Conservation (phyloP, 2,797 vertebrate species). For the Alca torda region DNA sequence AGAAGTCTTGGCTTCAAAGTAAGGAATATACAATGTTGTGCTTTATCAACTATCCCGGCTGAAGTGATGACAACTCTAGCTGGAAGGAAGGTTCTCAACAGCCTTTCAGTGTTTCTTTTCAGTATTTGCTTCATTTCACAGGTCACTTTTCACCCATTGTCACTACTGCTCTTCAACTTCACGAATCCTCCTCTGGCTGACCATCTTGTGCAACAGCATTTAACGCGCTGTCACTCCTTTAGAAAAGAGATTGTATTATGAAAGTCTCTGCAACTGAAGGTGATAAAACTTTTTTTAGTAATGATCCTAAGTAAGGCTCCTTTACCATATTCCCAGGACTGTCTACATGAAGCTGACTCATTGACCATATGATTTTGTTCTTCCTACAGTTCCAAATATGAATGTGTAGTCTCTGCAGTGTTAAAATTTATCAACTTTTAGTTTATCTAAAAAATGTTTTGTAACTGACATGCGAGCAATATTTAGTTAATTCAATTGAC, state of each 20-base stretch:
- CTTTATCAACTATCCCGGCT: rapidly evolving
- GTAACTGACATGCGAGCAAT: neutral
- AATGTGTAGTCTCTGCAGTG: neutral
- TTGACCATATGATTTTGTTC: neutral
- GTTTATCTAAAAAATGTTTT: neutral
- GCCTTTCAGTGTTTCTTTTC: neutral
- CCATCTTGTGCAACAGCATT: neutral
- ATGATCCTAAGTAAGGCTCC: neutral
- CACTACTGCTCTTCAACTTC: neutral
- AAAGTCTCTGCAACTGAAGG: neutral
- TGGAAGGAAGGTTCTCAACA: neutral
- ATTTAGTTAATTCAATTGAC: neutral
- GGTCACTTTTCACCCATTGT: neutral
- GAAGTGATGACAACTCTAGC: neutral
- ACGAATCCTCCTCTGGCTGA: neutral
- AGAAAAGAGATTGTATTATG: neutral
- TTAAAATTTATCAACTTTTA: neutral
- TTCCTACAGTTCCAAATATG: neutral
- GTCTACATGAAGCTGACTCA: neutral
- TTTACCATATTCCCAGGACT: neutral
- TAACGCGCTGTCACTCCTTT: neutral
- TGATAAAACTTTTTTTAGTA: neutral
- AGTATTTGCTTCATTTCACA: neutral
- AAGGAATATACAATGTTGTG: neutral
- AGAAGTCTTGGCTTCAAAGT: neutral